Percentiles rank a stretch among this genome's conserved stretches.
Evolutionary conservation across 92 coral and sea anemone genomes (phyloP).

Genomic region (Isaurus tuberculatus): DNA sequence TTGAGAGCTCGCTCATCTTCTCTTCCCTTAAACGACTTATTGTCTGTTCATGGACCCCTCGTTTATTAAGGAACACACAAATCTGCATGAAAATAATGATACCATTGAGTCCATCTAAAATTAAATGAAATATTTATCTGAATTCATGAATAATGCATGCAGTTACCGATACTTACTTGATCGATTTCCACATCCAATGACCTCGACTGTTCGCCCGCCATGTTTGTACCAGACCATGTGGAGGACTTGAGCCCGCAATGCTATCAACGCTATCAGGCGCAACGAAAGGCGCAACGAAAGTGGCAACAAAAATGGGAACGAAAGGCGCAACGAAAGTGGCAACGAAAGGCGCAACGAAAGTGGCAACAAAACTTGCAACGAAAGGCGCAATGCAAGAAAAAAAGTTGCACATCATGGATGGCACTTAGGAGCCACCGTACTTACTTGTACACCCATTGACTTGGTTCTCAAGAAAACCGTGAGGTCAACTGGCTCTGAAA

Average conservation of each 20-base stretch:
- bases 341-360: no score
- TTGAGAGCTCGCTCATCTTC: constrained; percentile 26
- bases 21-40: constrained; percentile 33
- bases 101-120: not conserved
- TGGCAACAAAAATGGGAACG: not conserved
- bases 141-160: not conserved
- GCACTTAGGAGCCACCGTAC: no score
- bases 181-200: constrained; percentile 4
- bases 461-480: constrained; percentile 61
- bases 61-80: constrained; percentile 32
- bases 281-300: no score
- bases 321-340: no score
- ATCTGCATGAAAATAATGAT: constrained; percentile 27
- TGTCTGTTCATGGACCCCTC: constrained; percentile 30
- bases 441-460: constrained; percentile 55
- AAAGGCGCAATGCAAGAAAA: no score
- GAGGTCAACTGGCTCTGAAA: constrained; percentile 51
- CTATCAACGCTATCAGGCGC: no score
- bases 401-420: no score
- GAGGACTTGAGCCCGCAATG: constrained; percentile 23
- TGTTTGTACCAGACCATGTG: no score
- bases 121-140: constrained; percentile 5
- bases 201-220: constrained; percentile 10
- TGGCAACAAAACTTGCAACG: no score
- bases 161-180: constrained; percentile 10